Base-by-base conservation (phyloP, 2,797 vertebrate genomes). In the Cryptoblepharus egeriae region DNA sequence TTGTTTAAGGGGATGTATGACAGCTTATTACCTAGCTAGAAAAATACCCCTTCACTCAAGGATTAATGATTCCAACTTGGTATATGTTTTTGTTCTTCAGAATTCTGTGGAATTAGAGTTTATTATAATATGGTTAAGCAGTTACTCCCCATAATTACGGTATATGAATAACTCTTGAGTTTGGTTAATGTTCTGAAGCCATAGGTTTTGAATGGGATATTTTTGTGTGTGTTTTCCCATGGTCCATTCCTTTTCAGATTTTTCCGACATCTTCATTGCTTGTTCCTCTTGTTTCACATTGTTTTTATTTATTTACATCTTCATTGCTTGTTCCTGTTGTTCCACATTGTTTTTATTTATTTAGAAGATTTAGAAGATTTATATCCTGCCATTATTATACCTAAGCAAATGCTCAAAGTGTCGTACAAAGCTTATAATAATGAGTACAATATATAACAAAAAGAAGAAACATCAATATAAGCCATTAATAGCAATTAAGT, bases 101-200 rank as follows among this genome's bases (percentile, higher is more conserved):
- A 77, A 35, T 70, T 81, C 28, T 73, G 69, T 82, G 86, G 86
- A 88, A 83, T 91, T 89, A 77, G 55, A 58, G 20, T 37, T 84
- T 57, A 88, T 88, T 84, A 52, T 42, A 83, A 32, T 88, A 79
- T 84, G 83, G 30, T 71, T 79, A 55, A 89, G 52, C 79, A 88
- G 32, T 76, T 82, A 88, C 86, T 80, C 88, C 1, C 32, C 32
- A 63, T 22, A 73, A 88, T 63, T 92, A n/a, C n/a, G n/a, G n/a
- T n/a, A 83, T 86, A 74, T 73, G 45, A 89, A 88, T 71, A 39
- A 74, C n/a, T 81, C 18, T 81, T 81, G 74, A 87, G 42, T 75
- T 13, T 5, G 80, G 24, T 58, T 85, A 22, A 5, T 1, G 32
- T 81, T 91, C 57, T 87, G 63, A 73, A 86, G 68, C 64, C 88